A percentile compares a stretch with the other conserved stretches of the same genome.
These are phyloP conservation scores for Achroia grisella DNA, from an alignment of 1,140 invertebrate species.

Conservation along the genomic window DNA sequence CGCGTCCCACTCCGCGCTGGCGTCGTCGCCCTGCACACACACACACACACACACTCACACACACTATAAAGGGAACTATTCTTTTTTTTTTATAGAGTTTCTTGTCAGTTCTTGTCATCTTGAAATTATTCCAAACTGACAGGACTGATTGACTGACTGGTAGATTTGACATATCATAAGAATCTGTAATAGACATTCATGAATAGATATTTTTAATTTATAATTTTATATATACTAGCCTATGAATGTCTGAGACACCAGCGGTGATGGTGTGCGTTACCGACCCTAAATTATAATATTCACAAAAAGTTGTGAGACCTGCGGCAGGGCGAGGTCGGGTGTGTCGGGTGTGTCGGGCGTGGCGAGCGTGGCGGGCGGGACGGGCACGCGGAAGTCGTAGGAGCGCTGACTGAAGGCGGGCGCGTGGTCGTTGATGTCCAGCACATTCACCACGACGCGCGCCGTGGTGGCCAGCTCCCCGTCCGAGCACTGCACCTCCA, in stretches of 20 bases:
- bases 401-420: slow-evolving; percentile 87
- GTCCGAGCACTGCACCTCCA: slow-evolving; percentile 90
- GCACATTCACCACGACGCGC: slow-evolving; percentile 86
- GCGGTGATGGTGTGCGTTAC: too few relatives aligned
- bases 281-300: too few relatives aligned
- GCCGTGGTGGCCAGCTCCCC: slow-evolving; percentile 89
- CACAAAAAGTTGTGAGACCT: too few relatives aligned
- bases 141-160: too few relatives aligned
- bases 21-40: slow-evolving; percentile 19
- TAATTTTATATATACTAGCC: too few relatives aligned
- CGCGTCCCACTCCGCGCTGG: slow-evolving; percentile 36
- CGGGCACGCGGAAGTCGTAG: slow-evolving; percentile 87
- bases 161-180: too few relatives aligned
- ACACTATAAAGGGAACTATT: slow-evolving; percentile 6
- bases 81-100: too few relatives aligned
- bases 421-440: slow-evolving; percentile 89
- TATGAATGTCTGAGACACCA: too few relatives aligned
- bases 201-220: too few relatives aligned
- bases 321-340: slow-evolving; percentile 7
- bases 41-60: slow-evolving; percentile 9
- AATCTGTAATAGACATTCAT: too few relatives aligned
- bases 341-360: neutral
- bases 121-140: too few relatives aligned
- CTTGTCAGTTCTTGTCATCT: too few relatives aligned
- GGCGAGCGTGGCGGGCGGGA: slow-evolving; percentile 40